Evolutionary conservation across 2,797 vertebrate genomes (phyloP), one percentile per base, ranked within the genome.

Genomic region (Glossophaga mutica): DNA sequence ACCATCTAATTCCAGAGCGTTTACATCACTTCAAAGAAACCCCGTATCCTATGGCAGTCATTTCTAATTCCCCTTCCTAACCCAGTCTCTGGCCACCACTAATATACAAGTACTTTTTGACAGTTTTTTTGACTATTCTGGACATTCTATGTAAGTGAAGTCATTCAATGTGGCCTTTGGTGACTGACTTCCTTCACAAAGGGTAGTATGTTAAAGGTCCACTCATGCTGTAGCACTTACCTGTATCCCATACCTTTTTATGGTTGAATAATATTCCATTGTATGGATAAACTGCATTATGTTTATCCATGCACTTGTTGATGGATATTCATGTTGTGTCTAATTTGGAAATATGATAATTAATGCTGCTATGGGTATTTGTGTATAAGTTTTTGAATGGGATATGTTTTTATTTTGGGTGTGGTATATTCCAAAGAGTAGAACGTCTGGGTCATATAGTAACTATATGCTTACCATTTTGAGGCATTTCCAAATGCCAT

Each of bases 1-100:
- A 94, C 39, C 84, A 39, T 84, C 46, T 91, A 90, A 96, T 94
- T 95, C 62, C 67, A 93, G 37, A 94, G 82, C 12, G 77, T 94
- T 90, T 90, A 92, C 59, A 82, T 96, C 92, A 94, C 37, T 93
- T 88, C 57, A 95, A 79, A 95, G 71, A 73, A 96, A 94, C 34
- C 1, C 15, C 70, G 71, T 34, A 21, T 52, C 34, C 86, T 74
- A 37, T 19, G 26, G 48, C 16, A 86, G 9, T 88, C 42, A 92
- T 18, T 85, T 29, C 16, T 21, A 79, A 26, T 65, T 84, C 62
- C 19, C 3, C 91, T 86, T 48, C 2, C 57, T 29, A 34, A 57
- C 32, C 16, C 16, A 57, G 50, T 44, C 44, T 24, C 24, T 70
- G 34, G n/a, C n/a, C 82, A 67, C 21, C 86, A 95, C 39, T 89